Evolutionary conservation across 1,140 invertebrate species (phyloP), one percentile per base, ranked within the genome.

Genomic region (Delia radicum): DNA sequence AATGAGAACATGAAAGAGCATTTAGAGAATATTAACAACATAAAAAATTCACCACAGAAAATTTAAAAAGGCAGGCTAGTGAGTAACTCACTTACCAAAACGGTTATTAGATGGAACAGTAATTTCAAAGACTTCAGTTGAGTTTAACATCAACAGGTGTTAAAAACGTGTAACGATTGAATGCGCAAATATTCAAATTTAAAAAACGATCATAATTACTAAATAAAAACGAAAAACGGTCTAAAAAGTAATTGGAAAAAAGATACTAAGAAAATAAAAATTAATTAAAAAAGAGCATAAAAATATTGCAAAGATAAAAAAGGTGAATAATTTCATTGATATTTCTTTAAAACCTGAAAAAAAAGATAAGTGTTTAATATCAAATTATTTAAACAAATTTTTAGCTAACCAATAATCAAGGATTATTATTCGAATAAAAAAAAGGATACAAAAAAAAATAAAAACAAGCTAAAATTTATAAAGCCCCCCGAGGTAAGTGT

Each of bases 71-170:
- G 33, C 0, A 21, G 24, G 1, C 15, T 7, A 0, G 18, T 28
- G 37, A 29, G 27, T 62, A 33, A 62, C 74, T 65, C 71, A 62
- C 48, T 31, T 28, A 46, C 18, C 42, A 71, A 48, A 65, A 29
- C 46, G n/a, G 46, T 73, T 73, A 76, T 76, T 75, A 75, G 48
- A 67, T 21, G 75, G 73, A 61, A 62, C 31, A 63, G n/a, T 29
- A 28, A 31, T 65, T 73, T 71, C 75, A 74, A 28, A 42, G 71
- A 61, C 31, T 67, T 76, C 71, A 76, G 75, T 76, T 74, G 75
- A 65, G 48, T 76, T 62, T 29, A 76, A 63, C 71, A 76, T 72
- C 75, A 76, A 76, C 75, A 76, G 75, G 75, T 76, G 75, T 76
- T 76, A 76, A 76, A 76, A 76, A 73, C 75, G 71, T 76, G 69